Evolutionary conservation across 53 echinoderm and acorn worm genomes (phyloP).

Genomic region (Stichopus horrens): DNA sequence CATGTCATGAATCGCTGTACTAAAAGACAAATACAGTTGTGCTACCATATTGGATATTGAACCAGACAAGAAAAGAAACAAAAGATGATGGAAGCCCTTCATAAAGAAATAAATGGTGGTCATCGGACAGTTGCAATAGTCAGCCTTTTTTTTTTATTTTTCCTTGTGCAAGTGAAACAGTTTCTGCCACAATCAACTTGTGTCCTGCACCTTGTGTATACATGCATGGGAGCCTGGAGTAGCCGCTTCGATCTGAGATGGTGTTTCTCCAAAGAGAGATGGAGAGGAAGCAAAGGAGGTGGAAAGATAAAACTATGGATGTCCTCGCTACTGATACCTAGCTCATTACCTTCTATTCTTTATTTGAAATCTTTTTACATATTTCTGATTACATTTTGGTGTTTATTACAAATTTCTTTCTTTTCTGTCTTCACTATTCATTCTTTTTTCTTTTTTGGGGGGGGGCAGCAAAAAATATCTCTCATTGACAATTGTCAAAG

Average conservation of each 20-base stretch:
- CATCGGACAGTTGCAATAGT: constrained; percentile 47
- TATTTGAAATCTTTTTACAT: neutral
- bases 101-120: neutral
- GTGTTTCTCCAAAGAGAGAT: neutral
- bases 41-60: constrained; percentile 14
- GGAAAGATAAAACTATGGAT: neutral
- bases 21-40: constrained; percentile 6
- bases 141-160: constrained; percentile 11
- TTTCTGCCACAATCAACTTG: constrained; percentile 6
- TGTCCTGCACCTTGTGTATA: neutral
- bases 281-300: neutral
- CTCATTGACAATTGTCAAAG: too few species aligned
- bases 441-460: neutral
- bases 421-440: neutral
- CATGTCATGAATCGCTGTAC: constrained; percentile 29
- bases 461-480: too few species aligned
- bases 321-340: constrained; percentile 1
- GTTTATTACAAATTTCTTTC: neutral
- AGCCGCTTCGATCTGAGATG: neutral
- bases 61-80: neutral
- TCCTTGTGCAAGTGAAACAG: constrained; percentile 32
- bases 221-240: neutral
- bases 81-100: neutral
- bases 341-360: neutral
- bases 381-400: constrained; percentile 12